Evolutionary conservation across 2,888 invertebrate species (phyloP), one percentile per base, ranked within the genome.

Genomic region (Dexiosoma caninum): DNA sequence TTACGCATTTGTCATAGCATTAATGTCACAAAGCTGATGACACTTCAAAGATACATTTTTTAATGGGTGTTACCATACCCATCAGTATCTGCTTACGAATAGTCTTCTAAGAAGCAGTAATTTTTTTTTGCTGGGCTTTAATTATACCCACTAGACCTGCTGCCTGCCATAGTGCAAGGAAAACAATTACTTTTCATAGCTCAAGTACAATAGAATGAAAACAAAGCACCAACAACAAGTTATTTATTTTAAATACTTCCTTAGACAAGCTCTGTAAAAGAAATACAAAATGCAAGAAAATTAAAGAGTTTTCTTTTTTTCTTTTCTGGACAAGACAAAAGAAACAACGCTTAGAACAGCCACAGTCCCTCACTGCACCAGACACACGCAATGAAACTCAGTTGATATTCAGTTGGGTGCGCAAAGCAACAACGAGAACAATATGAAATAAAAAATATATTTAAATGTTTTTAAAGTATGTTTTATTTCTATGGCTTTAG

Each of bases 221-320:
- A 42, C 30, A n/a, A 3, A n/a, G 8, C 7, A 40, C 8, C 8
- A 67, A 53, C 8, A 16, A 27, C 12, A n/a, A n/a, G n/a, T n/a
- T n/a, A n/a, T n/a, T 51, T 64, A 46, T 64, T 62, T 12, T 46
- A 57, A 55, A 74, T 57, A 49, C 64, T 75, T 57, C 46, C 51
- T 67, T 42, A 42, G 32, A 57, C 32, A n/a, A 14, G 32, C 49
- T 42, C 55, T 62, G 16, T n/a, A n/a, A 49, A 40, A 74, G 49
- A 49, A 40, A 57, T 30, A 19, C 32, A 37, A 23, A 40, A 10
- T 16, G 12, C 1, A 6, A 27, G 40, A 27, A 40, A 16, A 49
- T 30, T 21, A 53, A 59, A 59, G 57, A 7, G 21, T 74, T 74
- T 35, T 12, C 55, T 57, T n/a, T 21, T n/a, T n/a, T n/a, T n/a